Conservation (phyloP, 2,113 vertebrate genomes). For the Tragelaphus buxtoni region DNA sequence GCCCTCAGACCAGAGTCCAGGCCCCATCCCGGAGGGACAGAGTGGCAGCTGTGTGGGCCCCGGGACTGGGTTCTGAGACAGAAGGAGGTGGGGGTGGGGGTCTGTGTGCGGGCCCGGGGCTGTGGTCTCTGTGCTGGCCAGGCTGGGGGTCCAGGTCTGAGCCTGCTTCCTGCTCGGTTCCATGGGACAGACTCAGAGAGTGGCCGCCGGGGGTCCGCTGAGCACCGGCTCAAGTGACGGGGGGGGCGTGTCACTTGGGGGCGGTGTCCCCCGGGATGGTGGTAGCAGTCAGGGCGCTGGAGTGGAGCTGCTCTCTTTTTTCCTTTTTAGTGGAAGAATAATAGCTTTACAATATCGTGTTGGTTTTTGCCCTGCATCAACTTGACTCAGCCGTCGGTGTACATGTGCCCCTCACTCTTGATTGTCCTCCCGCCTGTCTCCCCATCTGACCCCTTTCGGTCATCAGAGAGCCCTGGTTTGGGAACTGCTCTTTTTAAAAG, state of each 20-base stretch:
- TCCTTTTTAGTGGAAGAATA: not conserved
- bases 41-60: not conserved
- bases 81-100: too few relatives aligned
- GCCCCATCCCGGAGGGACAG: not conserved
- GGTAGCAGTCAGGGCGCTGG: not conserved
- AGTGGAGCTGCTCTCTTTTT: not conserved
- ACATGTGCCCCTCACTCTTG: not conserved
- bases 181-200: not conserved
- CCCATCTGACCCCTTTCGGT: not conserved
- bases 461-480: not conserved
- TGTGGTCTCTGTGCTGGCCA: not conserved
- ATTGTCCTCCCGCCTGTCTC: not conserved
- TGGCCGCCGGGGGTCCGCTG: rapidly evolving
- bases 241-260: not conserved
- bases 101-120: not conserved
- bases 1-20: not conserved
- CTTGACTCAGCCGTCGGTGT: not conserved
- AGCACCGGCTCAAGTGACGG: not conserved
- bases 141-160: not conserved
- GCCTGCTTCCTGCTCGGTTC: not conserved
- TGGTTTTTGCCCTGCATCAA: not conserved
- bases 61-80: not conserved
- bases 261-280: not conserved
- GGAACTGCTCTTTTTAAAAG: not conserved
- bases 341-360: rapidly evolving